A percentile compares a stretch with the other conserved stretches of the same genome.
phyloP scores from a whole-genome alignment of 1,140 invertebrate genomes.

The Neodiprion lecontei region DNA sequence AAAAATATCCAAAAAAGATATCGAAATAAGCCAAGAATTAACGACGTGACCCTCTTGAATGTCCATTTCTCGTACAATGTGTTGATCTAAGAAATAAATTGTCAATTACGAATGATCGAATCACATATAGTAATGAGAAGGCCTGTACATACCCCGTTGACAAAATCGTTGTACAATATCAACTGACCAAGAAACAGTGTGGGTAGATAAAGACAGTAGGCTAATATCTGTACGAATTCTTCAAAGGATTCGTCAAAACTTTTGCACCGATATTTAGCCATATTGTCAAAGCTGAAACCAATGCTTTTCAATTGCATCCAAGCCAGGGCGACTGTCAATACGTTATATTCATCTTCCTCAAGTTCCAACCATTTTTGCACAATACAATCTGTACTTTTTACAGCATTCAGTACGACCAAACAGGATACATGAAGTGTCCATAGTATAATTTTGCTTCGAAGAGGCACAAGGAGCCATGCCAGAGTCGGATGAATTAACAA shows the following conservation, averaged over 20 bases:
- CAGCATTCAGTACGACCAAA: slow-evolving; percentile 48
- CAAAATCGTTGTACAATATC: slow-evolving; percentile 75
- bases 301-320: slow-evolving; percentile 66
- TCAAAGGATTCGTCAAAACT: slow-evolving; percentile 40
- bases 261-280: slow-evolving; percentile 38
- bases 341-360: slow-evolving; percentile 49
- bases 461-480: slow-evolving; percentile 47
- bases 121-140: slow-evolving; percentile 28
- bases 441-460: slow-evolving; percentile 42
- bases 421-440: slow-evolving; percentile 52
- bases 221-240: slow-evolving; percentile 62
- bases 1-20: slow-evolving; percentile 76
- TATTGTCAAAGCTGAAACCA: slow-evolving; percentile 63
- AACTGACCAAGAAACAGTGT: slow-evolving; percentile 80
- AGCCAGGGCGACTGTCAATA: slow-evolving; percentile 56
- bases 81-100: slow-evolving; percentile 49
- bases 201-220: slow-evolving; percentile 84
- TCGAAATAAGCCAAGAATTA: slow-evolving; percentile 66
- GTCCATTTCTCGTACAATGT: slow-evolving; percentile 49
- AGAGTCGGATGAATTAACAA: slow-evolving; percentile 50
- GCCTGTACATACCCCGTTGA: slow-evolving; percentile 58
- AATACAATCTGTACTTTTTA: slow-evolving; percentile 43
- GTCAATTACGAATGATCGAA: slow-evolving; percentile 25
- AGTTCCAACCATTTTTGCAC: slow-evolving; percentile 42
- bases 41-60: slow-evolving; percentile 50